These are phyloP conservation scores for Papilio demoleus DNA, from an alignment of 2,888 invertebrate genomes.

Conservation along the genomic window DNA sequence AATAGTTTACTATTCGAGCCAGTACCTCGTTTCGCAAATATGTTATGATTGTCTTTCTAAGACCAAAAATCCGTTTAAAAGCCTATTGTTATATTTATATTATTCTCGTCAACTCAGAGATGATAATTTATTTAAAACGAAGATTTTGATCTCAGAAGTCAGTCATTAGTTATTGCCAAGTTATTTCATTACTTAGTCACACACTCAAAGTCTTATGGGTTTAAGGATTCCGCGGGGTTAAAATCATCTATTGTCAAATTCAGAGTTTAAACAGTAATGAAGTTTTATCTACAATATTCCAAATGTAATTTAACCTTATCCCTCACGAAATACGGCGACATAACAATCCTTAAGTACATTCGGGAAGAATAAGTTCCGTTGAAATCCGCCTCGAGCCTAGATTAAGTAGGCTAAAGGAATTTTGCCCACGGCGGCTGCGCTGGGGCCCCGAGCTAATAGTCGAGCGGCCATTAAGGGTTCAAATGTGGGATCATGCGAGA, in stretches of 20 bases:
- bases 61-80: no score
- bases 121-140: no score
- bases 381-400: slow-evolving; percentile 57
- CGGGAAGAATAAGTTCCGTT: slow-evolving; percentile 56
- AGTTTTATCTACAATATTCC: slow-evolving; percentile 24
- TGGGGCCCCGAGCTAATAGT: slow-evolving; percentile 63
- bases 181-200: background rate
- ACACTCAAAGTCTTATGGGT: background rate
- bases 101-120: no score
- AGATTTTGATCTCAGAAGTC: no score
- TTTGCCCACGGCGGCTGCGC: slow-evolving; percentile 48
- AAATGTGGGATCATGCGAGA: slow-evolving; percentile 57
- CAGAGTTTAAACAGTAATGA: background rate
- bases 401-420: slow-evolving; percentile 63
- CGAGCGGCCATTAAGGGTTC: slow-evolving; percentile 58
- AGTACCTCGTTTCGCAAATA: background rate
- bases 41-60: background rate
- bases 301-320: slow-evolving; percentile 38
- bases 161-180: background rate
- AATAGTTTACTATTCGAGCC: no score
- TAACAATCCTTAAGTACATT: slow-evolving; percentile 46
- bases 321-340: slow-evolving; percentile 38
- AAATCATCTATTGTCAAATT: background rate
- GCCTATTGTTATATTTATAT: no score
- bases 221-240: background rate